phyloP scores from a whole-genome alignment of 2,797 vertebrate genomes.

The Poeciliopsis presidionis region DNA sequence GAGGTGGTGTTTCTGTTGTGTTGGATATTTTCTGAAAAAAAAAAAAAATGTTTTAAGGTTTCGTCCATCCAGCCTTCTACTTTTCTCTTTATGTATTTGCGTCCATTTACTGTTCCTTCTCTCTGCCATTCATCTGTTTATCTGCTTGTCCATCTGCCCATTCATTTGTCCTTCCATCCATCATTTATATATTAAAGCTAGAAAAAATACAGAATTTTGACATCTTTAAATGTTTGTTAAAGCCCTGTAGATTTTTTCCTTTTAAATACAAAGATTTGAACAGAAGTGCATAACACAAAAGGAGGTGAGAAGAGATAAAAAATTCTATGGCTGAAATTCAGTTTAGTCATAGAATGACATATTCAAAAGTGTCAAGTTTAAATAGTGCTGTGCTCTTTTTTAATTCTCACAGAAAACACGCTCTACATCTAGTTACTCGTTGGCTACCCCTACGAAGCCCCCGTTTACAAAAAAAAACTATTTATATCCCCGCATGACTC shows the following conservation, averaged over 20 bases:
- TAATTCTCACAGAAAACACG: not conserved
- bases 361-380: not conserved
- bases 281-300: not conserved
- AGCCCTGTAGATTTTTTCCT: not conserved
- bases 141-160: not conserved
- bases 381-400: not conserved
- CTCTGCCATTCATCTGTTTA: not conserved
- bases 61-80: not conserved
- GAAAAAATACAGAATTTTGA: not conserved
- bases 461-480: constrained; percentile 20
- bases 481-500: constrained; percentile 28
- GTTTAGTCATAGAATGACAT: not conserved
- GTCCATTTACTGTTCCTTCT: not conserved
- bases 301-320: not conserved
- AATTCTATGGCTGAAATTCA: not conserved
- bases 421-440: not conserved
- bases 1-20: constrained; percentile 4
- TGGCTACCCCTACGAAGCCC: too few species aligned
- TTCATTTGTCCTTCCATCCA: not conserved
- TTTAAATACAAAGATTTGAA: not conserved
- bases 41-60: not conserved
- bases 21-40: not conserved
- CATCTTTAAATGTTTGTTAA: not conserved
- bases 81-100: not conserved
- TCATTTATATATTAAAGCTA: not conserved